Percentiles rank a stretch among this genome's conserved stretches.
Conservation (phyloP, 2,113 vertebrate species). For the Alethe castanea region DNA sequence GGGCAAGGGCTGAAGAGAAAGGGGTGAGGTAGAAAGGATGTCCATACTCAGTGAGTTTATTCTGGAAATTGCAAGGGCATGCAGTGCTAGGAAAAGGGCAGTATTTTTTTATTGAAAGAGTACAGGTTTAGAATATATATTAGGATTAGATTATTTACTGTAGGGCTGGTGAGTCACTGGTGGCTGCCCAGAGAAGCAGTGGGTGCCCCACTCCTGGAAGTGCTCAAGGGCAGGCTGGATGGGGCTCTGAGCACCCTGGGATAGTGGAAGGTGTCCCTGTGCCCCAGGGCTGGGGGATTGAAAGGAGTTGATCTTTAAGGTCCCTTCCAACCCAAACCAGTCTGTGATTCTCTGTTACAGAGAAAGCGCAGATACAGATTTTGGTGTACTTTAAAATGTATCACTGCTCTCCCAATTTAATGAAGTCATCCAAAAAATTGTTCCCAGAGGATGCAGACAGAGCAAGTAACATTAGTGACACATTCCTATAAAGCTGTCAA, state of each 20-base stretch:
- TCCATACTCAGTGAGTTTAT: neutral
- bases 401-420: neutral
- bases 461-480: neutral
- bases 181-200: neutral
- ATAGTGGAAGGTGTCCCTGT: neutral
- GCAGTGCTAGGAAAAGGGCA: neutral
- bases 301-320: neutral
- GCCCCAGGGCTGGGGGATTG: neutral
- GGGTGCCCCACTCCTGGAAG: neutral
- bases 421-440: neutral
- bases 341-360: neutral
- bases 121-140: neutral
- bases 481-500: neutral
- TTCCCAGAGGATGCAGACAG: neutral
- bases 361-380: neutral
- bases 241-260: neutral
- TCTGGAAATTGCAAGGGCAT: neutral
- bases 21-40: neutral
- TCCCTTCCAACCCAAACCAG: neutral
- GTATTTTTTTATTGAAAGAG: neutral
- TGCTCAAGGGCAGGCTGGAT: neutral
- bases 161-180: neutral
- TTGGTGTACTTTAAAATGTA: neutral
- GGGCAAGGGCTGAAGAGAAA: neutral
- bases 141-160: neutral